Conservation (phyloP, 2,113 vertebrate genomes). For the Scortum barcoo region DNA sequence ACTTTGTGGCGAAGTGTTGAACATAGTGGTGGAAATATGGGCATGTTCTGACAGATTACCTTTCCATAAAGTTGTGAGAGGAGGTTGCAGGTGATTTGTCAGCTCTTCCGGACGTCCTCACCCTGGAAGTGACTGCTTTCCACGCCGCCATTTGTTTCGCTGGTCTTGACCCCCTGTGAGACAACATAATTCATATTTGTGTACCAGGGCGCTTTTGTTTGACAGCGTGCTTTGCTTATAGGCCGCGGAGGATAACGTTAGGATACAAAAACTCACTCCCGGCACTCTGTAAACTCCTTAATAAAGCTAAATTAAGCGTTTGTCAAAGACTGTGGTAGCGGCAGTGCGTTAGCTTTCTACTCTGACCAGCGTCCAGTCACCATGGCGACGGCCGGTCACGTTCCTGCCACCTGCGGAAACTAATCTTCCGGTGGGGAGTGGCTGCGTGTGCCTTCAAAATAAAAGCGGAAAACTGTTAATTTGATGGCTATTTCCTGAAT, state of each 20-base stretch:
- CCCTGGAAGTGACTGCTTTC: neutral
- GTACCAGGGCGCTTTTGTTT: too few relatives aligned
- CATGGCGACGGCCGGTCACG: conserved; percentile 53
- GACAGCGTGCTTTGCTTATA: conserved; percentile 1
- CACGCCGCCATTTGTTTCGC: conserved; percentile 37
- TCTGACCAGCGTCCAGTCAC: conserved; percentile 46
- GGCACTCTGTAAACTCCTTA: neutral
- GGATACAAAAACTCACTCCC: neutral
- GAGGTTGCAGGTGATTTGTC: conserved; percentile 27
- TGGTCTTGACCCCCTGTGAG: conserved; percentile 19
- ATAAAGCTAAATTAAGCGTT: neutral
- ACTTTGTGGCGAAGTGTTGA: neutral
- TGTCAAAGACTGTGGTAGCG: too few relatives aligned
- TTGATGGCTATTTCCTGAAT: too few relatives aligned
- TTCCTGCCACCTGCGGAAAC: neutral
- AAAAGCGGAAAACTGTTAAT: neutral
- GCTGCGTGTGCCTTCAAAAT: conserved; percentile 29
- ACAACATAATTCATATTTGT: conserved; percentile 6
- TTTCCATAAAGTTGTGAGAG: conserved; percentile 62
- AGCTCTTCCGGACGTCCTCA: conserved; percentile 19
- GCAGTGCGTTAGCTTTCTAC: too few relatives aligned
- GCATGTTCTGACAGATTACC: conserved; percentile 59
- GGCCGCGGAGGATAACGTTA: neutral
- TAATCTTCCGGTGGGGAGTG: conserved; percentile 11
- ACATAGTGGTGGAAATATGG: conserved; percentile 2